Base-by-base conservation (phyloP, 2,113 vertebrate genomes). In the Leptodactylus fuscus region DNA sequence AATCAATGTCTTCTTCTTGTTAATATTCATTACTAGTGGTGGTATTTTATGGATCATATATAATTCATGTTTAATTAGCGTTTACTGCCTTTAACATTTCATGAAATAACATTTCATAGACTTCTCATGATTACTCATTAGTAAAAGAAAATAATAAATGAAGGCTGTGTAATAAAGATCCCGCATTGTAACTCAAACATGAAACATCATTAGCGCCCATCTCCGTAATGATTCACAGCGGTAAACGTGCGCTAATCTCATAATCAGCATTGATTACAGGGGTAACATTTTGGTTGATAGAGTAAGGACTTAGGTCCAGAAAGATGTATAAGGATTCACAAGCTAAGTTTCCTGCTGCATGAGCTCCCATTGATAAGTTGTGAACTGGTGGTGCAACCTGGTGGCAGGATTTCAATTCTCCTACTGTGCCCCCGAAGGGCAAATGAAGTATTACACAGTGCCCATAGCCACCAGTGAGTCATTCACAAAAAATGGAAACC, bases 31-130 rank as follows among this genome's bases (percentile, higher is more conserved):
- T 69, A 71, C 75, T 78, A n/a, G 74, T 70, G 62, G 60, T 36
- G 73, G 78, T 85, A 34, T 51, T 85, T 85, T 85, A 85, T 85
- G 62, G 60, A 71, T 67, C 76, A 85, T 85, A 71, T 85, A 85
- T 85, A 85, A 85, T 85, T 85, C 83, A 85, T 85, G 83, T 85
- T 85, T 85, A 85, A 85, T 85, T 85, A 85, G 75, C 74, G 77
- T 77, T 85, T 85, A 85, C 83, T 55, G 83, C 32, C 83, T 79
- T 80, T 80, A 85, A 58, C 83, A 58, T 85, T 70, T 85, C 75
- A 85, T 85, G 83, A 58, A 85, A 85, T 53, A 80, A 80, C 75
- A 80, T 70, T 85, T 85, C 75, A 79, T 79, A 79, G 60, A 85
- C 75, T 85, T 22, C 48, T 85, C 76, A 58, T 85, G 83, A 85